Base-by-base conservation (phyloP, 35 echinoderm and acorn worm species). In the Holothuria glaberrima region DNA sequence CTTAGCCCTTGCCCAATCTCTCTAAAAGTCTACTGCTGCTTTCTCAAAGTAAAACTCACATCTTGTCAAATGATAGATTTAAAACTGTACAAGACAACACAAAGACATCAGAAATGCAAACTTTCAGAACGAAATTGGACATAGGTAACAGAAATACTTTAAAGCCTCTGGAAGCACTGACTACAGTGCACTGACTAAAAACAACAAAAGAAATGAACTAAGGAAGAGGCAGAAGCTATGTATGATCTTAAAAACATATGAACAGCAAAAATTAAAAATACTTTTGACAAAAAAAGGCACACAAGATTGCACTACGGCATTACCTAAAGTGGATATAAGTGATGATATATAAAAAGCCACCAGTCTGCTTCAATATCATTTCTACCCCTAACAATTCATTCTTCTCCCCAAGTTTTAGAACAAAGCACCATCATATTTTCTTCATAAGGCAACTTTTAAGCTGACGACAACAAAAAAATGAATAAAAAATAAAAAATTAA, bases 401-500 rank as follows among this genome's bases (percentile, higher is more conserved):
- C 38, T 78, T 25, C 27, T 48, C 59, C 46, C 34, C 46, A 84
- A 59, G 16, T 63, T 18, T 84, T 31, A 34, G 22, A 84, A 84
- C 9, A 62, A 61, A 84, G 59, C 80, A 84, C 54, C 56, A 84
- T 41, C 80, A 84, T 84, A 61, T 84, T 84, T 63, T 56, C 30
- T 17, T 84, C 34, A 61, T 84, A 84, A 84, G 80, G 59, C 80
- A 84, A 84, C 80, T 84, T 84, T 78, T 61, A 84, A 82, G 79
- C 79, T 82, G 79, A 84, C 80, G 31, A 59, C n/a, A 84, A 54
- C 50, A 54, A 12, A 5, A 54, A 17, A 54, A 46, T 46, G 10
- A 46, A 46, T 5, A 30, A 84, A 78, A 77, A 77, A 58, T 5
- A 14, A 59, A 61, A 84, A 61, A 62, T 52, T 6, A 77, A 81